Evolutionary conservation across 1,140 invertebrate genomes (phyloP), one percentile per base, ranked within the genome.

Genomic region (Mesaphorura yosii): DNA sequence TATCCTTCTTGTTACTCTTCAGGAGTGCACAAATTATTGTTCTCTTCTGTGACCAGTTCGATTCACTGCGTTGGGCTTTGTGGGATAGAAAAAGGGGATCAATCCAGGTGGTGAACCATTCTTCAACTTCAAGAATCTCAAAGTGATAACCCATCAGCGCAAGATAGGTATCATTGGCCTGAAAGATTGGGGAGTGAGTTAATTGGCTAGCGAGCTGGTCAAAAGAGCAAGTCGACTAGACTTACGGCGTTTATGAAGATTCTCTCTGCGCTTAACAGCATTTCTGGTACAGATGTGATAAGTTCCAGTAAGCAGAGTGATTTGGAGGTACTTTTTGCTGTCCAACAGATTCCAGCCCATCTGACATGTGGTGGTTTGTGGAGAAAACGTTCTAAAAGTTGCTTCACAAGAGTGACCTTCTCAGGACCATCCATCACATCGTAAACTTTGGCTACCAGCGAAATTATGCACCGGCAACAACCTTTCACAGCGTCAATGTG

Each of bases 401-500:
- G 15, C 14, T 27, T 5, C 4, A 51, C n/a, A 19, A 20, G 15
- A 23, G 28, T 20, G 19, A 28, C 19, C 3, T 28, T 38, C n/a
- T 38, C 55, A 22, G 28, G 14, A 6, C n/a, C 10, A 6, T 48
- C 45, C 37, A 57, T 46, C 25, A 34, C 6, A 23, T 52, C 55
- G 34, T 57, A 57, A 20, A 57, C 28, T 37, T 6, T 5, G 28
- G 44, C 17, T 1, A 57, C 23, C 14, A n/a, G 23, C 10, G 22
- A 22, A 22, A 60, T 17, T 28, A 60, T 57, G 22, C 53, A 47
- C 20, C 61, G 42, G 44, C 55, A 57, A 27, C 58, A 55, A 22
- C 20, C 55, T 31, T 63, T 63, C 2, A 63, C 61, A 23, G 57
- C 55, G 28, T 63, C 61, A 27, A 63, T 55, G 26, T 59, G 61